Conservation (phyloP, 1,140 invertebrate genomes). For the Heliconius melpomene region DNA sequence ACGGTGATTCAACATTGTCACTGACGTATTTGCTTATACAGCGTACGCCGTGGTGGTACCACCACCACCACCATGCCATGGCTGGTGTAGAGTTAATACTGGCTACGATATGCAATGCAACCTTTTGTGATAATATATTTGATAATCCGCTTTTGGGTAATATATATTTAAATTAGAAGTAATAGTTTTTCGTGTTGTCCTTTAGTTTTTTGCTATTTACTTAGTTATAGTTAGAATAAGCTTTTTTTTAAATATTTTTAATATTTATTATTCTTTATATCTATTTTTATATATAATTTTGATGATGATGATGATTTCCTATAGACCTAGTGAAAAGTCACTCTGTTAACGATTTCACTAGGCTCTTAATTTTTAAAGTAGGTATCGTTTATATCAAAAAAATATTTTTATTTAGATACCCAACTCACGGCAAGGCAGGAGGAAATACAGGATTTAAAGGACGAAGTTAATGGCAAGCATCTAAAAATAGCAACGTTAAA, state of each 20-base stretch:
- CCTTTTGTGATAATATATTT: slow-evolving; percentile 60
- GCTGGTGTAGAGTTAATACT: slow-evolving; percentile 68
- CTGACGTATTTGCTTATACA: slow-evolving; percentile 38
- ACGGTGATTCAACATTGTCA: slow-evolving; percentile 42
- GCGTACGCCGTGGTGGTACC: slow-evolving; percentile 37
- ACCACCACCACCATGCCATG: slow-evolving; percentile 47
- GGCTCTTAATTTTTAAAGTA: too few relatives aligned
- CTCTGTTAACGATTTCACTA: too few relatives aligned
- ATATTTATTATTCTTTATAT: too few relatives aligned
- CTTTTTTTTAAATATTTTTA: too few relatives aligned
- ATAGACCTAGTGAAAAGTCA: not conserved
- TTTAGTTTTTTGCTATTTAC: too few relatives aligned
- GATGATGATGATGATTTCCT: too few relatives aligned
- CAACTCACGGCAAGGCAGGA: slow-evolving; percentile 42
- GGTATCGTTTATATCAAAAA: not conserved
- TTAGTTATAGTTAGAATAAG: too few relatives aligned
- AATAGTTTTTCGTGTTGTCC: too few relatives aligned
- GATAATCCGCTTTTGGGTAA: slow-evolving; percentile 51
- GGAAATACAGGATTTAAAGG: slow-evolving; percentile 41
- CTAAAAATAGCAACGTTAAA: slow-evolving; percentile 65
- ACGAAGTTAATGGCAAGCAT: slow-evolving; percentile 66
- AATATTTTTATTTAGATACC: slow-evolving; percentile 41
- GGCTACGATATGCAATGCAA: slow-evolving; percentile 70
- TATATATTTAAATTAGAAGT: not conserved
- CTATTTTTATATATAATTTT: too few relatives aligned